Evolutionary conservation across 1,140 invertebrate species (phyloP), one percentile per base, ranked within the genome.

Genomic region (Heliconius melpomene): DNA sequence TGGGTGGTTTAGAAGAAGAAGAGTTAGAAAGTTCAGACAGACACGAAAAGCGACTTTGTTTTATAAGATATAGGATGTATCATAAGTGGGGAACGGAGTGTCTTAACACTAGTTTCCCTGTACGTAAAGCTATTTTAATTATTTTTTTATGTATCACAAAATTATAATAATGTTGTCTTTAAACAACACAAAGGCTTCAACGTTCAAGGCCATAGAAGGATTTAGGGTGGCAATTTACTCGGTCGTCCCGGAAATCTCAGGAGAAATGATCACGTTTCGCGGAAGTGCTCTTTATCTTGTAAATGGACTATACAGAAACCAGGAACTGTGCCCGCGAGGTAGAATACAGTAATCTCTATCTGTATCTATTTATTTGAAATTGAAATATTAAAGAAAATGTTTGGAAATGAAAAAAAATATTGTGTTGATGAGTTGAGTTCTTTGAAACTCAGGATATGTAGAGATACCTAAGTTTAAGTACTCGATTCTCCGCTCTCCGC

Each of bases 191-290:
- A 26, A 60, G 26, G 57, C 9, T 60, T 60, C 57, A 60, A 70
- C 8, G 20, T 40, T 46, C 57, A 76, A 70, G 57, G 75, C 16
- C n/a, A 52, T 8, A 70, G 23, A 23, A 60, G 23, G 26, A 76
- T 70, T 76, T 79, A 75, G 57, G 73, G 11, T 72, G 73, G 77
- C 74, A 75, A 57, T 75, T 57, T 32, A 23, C 50, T 78, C 71
- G 36, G 75, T 11, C 66, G 72, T 40, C 60, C 66, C 40, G 72
- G 54, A 46, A 52, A 46, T 57, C 75, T 70, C 74, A 2, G 74
- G n/a, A 40, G 54, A 40, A 75, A 75, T 75, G 38, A 77, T 77
- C 60, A 76, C 20, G 38, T 18, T 70, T 20, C 66, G 66, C 75
- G 60, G 38, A 50, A 77, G 60, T 70, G 57, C 8, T 16, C 32